Conservation (phyloP, 2,113 vertebrate species). For the Psittacara wagleri region DNA sequence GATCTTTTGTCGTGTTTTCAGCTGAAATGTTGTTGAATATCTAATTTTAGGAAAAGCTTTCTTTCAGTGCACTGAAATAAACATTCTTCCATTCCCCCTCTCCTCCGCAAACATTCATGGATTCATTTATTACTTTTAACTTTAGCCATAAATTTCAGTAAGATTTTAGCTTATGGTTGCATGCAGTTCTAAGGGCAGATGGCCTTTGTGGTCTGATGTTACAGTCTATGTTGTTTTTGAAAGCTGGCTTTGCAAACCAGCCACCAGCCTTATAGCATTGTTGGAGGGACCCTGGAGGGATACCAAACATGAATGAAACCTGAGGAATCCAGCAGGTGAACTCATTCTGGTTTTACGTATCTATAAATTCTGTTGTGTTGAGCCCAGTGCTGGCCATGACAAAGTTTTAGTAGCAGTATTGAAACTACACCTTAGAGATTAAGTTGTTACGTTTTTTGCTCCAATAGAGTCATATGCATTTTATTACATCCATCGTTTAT, state of each 20-base stretch:
- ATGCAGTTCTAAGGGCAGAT: neutral
- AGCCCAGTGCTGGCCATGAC: neutral
- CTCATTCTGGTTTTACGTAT: neutral
- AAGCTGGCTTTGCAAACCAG: neutral
- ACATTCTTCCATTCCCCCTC: neutral
- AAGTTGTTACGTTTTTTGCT: neutral
- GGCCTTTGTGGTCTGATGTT: neutral
- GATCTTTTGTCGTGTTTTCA: neutral
- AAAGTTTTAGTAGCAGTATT: neutral
- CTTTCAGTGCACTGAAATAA: neutral
- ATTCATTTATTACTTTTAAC: neutral
- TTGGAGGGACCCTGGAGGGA: neutral
- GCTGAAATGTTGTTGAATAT: neutral
- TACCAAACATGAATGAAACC: neutral
- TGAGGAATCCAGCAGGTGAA: neutral
- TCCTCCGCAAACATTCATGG: neutral
- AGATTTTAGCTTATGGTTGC: neutral
- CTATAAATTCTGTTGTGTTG: neutral
- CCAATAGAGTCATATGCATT: rapidly evolving
- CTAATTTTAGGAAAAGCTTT: neutral
- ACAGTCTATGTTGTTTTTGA: neutral
- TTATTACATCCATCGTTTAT: neutral
- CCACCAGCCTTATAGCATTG: neutral
- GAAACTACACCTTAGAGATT: neutral
- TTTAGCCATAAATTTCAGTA: neutral